Evolutionary conservation across 1,140 invertebrate genomes (phyloP).

Genomic region (Littorina saxatilis): DNA sequence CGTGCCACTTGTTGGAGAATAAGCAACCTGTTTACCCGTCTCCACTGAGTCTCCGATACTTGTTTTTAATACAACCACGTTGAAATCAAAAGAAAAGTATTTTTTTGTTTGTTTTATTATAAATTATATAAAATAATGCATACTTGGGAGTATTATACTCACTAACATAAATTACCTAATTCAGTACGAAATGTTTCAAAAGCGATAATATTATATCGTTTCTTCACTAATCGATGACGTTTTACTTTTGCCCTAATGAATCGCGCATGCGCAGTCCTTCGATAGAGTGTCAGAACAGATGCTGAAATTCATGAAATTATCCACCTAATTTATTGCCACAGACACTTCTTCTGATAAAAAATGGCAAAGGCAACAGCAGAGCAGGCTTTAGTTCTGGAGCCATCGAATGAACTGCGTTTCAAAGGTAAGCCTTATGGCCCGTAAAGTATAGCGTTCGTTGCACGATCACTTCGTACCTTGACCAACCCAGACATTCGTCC

Average conservation of each 20-base stretch:
- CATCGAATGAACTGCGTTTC: constrained; percentile 75
- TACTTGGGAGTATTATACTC: background rate
- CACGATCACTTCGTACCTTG: constrained; percentile 23
- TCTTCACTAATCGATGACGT: constrained; percentile 10
- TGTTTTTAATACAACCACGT: background rate
- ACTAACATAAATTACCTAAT: too few species aligned
- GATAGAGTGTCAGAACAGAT: constrained; percentile 47
- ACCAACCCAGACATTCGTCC: background rate
- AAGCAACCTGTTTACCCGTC: constrained; percentile 23
- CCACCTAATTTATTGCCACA: constrained; percentile 35
- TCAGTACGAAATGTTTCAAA: background rate
- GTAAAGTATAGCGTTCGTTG: background rate
- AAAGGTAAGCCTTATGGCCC: constrained; percentile 71
- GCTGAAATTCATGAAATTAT: constrained; percentile 41
- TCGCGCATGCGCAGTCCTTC: constrained; percentile 63
- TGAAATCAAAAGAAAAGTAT: too few species aligned
- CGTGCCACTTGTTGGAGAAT: background rate
- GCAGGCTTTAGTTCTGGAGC: constrained; percentile 75
- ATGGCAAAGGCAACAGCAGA: constrained; percentile 73
- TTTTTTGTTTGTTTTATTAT: too few species aligned
- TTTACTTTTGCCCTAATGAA: constrained; percentile 34
- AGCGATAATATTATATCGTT: background rate
- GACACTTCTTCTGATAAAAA: constrained; percentile 7
- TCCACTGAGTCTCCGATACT: constrained; percentile 2
- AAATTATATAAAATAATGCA: too few species aligned